phyloP scores from a whole-genome alignment of 2,888 invertebrate species.

The Scaptomyza flava region DNA sequence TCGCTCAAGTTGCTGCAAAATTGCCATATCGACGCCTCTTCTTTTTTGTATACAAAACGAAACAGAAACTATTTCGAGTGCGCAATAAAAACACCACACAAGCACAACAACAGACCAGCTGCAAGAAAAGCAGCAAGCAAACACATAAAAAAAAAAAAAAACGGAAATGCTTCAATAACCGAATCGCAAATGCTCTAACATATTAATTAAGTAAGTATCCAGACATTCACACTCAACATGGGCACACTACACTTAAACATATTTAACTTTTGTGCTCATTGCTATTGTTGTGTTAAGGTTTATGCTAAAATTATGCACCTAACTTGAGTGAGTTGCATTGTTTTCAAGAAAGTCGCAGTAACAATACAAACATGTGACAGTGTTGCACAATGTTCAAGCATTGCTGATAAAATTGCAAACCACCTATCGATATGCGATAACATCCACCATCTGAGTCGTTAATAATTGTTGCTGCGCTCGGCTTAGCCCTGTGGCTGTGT shows the following conservation, averaged over 20 bases:
- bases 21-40: conserved; percentile 51
- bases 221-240: no score
- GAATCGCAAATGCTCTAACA: conserved; percentile 12
- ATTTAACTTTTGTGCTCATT: background rate
- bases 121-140: conserved; percentile 16
- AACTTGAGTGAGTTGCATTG: background rate
- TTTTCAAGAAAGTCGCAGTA: background rate
- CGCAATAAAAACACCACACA: conserved; percentile 68
- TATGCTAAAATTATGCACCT: background rate
- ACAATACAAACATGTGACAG: conserved; percentile 41
- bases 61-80: conserved; percentile 72
- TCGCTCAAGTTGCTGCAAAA: conserved; percentile 48
- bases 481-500: conserved; percentile 16
- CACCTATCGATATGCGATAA: conserved; percentile 32
- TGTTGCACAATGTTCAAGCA: conserved; percentile 37
- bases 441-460: conserved; percentile 34
- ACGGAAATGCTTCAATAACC: background rate
- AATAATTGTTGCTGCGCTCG: conserved; percentile 60
- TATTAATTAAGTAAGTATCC: no score
- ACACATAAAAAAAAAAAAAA: conserved; percentile 13
- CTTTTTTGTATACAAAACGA: conserved; percentile 49
- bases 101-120: conserved; percentile 29
- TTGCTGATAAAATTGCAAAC: conserved; percentile 23
- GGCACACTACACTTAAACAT: no score
- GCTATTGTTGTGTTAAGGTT: background rate